Conservation (phyloP, 2,888 invertebrate species). For the Linyphia triangularis region DNA sequence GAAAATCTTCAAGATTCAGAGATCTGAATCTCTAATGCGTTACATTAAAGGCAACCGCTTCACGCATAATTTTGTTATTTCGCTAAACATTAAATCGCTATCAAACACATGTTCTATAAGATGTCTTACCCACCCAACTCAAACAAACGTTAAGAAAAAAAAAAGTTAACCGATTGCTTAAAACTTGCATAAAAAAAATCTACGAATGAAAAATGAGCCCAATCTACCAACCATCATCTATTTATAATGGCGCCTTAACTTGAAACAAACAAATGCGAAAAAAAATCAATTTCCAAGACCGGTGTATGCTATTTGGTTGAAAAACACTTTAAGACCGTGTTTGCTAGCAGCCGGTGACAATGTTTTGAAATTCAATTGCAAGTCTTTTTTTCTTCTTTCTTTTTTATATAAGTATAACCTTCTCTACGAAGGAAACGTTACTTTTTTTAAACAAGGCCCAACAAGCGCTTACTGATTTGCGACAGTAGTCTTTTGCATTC, state of each 20-base stretch:
- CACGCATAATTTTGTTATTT: conserved; percentile 63
- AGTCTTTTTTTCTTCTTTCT: not conserved
- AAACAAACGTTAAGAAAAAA: not conserved
- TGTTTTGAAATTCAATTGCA: conserved; percentile 57
- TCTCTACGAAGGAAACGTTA: not conserved
- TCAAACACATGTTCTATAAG: conserved; percentile 42
- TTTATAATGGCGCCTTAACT: conserved; percentile 59
- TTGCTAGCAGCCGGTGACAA: conserved; percentile 41
- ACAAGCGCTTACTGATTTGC: conserved; percentile 39
- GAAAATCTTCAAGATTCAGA: conserved; percentile 12
- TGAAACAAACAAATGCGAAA: conserved; percentile 6
- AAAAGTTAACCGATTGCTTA: conserved; percentile 20
- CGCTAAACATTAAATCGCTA: conserved; percentile 63
- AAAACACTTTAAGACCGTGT: conserved; percentile 44
- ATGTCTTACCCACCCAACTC: conserved; percentile 13
- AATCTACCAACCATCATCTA: conserved; percentile 55
- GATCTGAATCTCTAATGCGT: conserved; percentile 31
- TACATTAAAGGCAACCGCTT: conserved; percentile 16
- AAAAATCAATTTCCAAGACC: conserved; percentile 42
- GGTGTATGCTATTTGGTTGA: conserved; percentile 19
- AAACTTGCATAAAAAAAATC: conserved; percentile 42
- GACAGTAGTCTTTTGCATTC: conserved; percentile 52
- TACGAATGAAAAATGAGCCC: conserved; percentile 37
- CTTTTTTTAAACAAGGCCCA: not conserved
- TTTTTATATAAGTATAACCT: conserved; percentile 7